These are phyloP conservation scores for Listronotus bonariensis DNA, from an alignment of 1,140 invertebrate species.

Conservation along the genomic window DNA sequence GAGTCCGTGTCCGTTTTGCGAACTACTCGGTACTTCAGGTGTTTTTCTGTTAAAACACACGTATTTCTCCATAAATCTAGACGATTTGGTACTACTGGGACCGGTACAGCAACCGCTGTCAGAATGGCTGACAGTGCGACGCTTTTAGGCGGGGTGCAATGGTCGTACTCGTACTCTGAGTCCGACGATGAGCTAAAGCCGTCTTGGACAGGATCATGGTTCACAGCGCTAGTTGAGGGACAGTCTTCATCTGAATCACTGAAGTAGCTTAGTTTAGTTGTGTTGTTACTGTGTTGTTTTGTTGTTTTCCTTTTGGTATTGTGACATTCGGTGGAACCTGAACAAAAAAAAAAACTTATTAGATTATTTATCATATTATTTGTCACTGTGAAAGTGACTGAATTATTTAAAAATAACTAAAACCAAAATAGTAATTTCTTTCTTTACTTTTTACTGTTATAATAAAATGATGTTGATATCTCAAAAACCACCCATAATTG, in stretches of 20 bases:
- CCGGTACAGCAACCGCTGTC: conserved; percentile 53
- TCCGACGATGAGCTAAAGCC: conserved; percentile 40
- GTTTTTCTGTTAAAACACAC: conserved; percentile 41
- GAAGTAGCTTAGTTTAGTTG: conserved; percentile 1
- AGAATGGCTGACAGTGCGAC: conserved; percentile 35
- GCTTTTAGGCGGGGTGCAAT: conserved; percentile 41
- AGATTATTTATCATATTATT: no score
- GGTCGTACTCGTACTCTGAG: conserved; percentile 46
- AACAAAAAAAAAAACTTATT: neutral
- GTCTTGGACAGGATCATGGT: neutral
- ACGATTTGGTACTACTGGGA: conserved; percentile 37
- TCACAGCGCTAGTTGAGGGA: no score
- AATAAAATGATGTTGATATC: no score
- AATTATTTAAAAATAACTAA: no score
- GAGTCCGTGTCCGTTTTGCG: conserved; percentile 4
- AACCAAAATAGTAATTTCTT: no score
- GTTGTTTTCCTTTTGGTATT: conserved; percentile 9
- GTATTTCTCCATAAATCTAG: conserved; percentile 17
- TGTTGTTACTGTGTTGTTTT: neutral
- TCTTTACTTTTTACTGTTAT: no score
- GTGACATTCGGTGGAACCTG: neutral
- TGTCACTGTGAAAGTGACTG: no score
- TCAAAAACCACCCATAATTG: no score
- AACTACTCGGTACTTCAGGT: conserved; percentile 55
- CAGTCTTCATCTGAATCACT: conserved; percentile 22